Conservation (phyloP, 2,888 invertebrate species). For the Sminthurinus aureus region DNA sequence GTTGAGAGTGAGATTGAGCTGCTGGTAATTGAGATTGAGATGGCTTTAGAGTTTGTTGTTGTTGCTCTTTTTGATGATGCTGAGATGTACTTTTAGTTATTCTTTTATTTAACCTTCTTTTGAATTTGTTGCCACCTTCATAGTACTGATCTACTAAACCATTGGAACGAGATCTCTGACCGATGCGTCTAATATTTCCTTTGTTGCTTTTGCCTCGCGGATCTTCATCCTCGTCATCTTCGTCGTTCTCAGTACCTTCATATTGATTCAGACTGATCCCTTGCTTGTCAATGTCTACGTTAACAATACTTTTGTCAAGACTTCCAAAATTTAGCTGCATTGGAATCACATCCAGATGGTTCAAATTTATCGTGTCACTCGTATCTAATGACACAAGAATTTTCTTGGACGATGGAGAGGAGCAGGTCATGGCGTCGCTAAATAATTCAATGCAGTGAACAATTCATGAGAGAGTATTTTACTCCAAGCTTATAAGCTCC, state of each 20-base stretch:
- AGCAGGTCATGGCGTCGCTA: too few species aligned
- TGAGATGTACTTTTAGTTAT: too few species aligned
- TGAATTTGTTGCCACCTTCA: not conserved
- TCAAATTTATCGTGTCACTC: constrained; percentile 23
- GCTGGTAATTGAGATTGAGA: not conserved
- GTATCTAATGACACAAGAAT: constrained; percentile 12
- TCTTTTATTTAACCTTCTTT: not conserved
- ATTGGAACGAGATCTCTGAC: not conserved
- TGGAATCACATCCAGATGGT: constrained; percentile 16
- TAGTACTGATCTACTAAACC: not conserved
- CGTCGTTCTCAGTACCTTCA: not conserved
- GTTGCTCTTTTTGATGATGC: not conserved
- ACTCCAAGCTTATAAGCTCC: too few species aligned
- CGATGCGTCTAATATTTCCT: too few species aligned
- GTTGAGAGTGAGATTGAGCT: not conserved
- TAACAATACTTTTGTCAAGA: not conserved
- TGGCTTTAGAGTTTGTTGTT: not conserved
- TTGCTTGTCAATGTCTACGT: not conserved
- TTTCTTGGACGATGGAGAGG: not conserved
- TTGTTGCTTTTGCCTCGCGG: not conserved
- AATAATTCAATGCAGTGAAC: too few species aligned
- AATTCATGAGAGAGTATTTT: too few species aligned
- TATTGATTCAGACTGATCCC: not conserved
- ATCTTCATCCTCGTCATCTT: not conserved
- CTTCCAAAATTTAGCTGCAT: not conserved